Evolutionary conservation across 2,113 vertebrate species (phyloP), one percentile per base, ranked within the genome.

Genomic region (Furnarius figulus): DNA sequence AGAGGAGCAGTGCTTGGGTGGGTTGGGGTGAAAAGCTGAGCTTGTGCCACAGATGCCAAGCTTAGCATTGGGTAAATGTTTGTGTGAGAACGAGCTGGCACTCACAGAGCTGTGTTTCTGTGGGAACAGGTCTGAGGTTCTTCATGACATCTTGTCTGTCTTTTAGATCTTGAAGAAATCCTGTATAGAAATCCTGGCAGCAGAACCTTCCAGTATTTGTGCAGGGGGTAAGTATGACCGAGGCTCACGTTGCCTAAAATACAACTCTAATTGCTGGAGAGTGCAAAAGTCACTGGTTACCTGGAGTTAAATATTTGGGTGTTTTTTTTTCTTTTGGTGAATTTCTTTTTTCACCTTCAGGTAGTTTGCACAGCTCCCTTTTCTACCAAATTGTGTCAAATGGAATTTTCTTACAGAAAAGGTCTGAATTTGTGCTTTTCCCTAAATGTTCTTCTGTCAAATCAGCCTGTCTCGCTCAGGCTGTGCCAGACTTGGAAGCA

Each of bases 131-230:
- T 8, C 62, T 65, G 33, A 62, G 37, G 13, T 4, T 6, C 23
- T 62, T 87, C 15, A 23, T 73, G 46, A 37, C 5, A 2, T 42
- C 39, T 71, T 46, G 52, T 76, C 65, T 95, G 86, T 77, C 89
- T 92, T 85, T 71, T 87, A 99, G 99, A 99, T 99, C 93, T 93
- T 99, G 82, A 99, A 99, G 98, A 99, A 99, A 87, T 99, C 99
- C 39, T 99, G 99, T 42, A 99, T 99, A 16, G 99, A 99, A 97
- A 99, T 99, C 94, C 98, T 99, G 93, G 99, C 99, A 9, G 99
- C 99, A 20, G 99, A 99, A 58, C 99, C 99, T 22, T 99, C 99
- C 62, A 99, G 99, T 61, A 99, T 99, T 95, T 99, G 99, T 96
- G 99, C 99, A 93, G 99, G 99, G 98, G 99, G 99, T 99, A 93